Evolutionary conservation across 2,797 vertebrate genomes (phyloP), one percentile per base, ranked within the genome.

Genomic region (Arctocebus calabarensis): DNA sequence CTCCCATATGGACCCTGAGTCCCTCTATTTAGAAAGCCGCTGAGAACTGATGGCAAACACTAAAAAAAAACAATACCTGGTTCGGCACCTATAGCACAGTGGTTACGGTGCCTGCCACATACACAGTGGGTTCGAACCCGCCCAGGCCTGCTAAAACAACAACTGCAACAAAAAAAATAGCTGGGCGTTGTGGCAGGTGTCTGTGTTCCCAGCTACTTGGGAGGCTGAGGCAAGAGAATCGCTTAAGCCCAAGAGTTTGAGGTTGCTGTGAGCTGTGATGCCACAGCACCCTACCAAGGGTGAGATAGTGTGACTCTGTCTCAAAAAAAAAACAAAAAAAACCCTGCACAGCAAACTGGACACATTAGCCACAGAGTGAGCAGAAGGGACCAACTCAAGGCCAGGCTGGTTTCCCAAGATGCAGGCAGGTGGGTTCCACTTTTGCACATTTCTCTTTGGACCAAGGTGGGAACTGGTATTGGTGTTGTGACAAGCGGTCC

Each of bases 361-460:
- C 1, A 19, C 40, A 3, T 2, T 0, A 12, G 37, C 59, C 1
- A 1, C 5, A 32, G 16, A 12, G 57, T 0, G 7, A 3, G 6
- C 52, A 8, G 75, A 82, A 0, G 1, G 32, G 16, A 27, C 23
- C 40, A 3, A 1, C 75, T 14, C 29, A 4, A 3, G 1, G 1
- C 68, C 55, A 11, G 11, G 7, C n/a, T 25, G 1, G 27, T 3
- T 16, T n/a, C 23, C 64, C 3, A 0, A 48, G 55, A 7, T 8
- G 1, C 2, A 0, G 9, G 48, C 22, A 4, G 8, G 74, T 12
- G 23, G 66, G 27, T 3, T 48, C 43, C 83, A 5, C 34, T 0
- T 12, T 7, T 10, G 23, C 3, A 1, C 0, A 17, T 34, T 34
- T 55, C 59, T 12, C 64, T 75, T 5, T 8, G 73, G 48, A 45